A percentile compares a stretch with the other conserved stretches of the same genome.
Conservation (phyloP, 2,113 vertebrate species). For the Lampris incognitus region DNA sequence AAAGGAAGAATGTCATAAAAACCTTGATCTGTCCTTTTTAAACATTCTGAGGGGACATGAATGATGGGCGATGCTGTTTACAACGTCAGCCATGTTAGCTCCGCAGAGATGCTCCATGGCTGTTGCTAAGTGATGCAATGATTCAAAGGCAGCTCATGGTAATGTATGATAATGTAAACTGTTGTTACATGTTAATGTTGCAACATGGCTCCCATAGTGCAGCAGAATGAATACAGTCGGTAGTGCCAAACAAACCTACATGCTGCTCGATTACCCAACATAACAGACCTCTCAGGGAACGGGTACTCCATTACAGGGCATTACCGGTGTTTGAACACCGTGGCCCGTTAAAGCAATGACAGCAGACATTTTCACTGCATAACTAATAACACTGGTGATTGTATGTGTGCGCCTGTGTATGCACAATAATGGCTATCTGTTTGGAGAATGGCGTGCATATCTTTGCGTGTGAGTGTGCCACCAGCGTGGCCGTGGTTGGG, state of each 20-base stretch:
- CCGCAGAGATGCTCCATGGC: background rate
- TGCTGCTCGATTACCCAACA: too few species aligned
- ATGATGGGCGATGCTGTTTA: background rate
- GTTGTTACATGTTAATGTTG: too few species aligned
- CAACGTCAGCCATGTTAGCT: slow-evolving; percentile 3
- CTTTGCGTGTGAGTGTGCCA: slow-evolving; percentile 51
- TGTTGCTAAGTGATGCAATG: background rate
- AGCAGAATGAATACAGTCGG: too few species aligned
- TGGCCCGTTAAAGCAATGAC: slow-evolving; percentile 13
- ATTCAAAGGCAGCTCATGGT: background rate
- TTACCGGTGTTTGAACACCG: background rate
- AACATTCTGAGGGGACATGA: slow-evolving; percentile 9
- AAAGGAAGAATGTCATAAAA: background rate
- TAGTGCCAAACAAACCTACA: too few species aligned
- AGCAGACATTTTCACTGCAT: slow-evolving; percentile 39
- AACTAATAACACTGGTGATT: slow-evolving; percentile 36
- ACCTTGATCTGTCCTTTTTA: background rate
- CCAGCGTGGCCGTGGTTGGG: slow-evolving; percentile 54
- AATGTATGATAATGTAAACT: too few species aligned
- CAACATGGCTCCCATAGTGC: too few species aligned
- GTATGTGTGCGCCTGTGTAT: slow-evolving; percentile 38
- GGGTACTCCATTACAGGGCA: background rate
- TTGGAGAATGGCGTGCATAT: slow-evolving; percentile 18
- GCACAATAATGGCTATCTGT: slow-evolving; percentile 60
- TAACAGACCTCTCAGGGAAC: too few species aligned